Conservation (phyloP, 1,140 invertebrate genomes). For the Ditylenchus dipsaci region DNA sequence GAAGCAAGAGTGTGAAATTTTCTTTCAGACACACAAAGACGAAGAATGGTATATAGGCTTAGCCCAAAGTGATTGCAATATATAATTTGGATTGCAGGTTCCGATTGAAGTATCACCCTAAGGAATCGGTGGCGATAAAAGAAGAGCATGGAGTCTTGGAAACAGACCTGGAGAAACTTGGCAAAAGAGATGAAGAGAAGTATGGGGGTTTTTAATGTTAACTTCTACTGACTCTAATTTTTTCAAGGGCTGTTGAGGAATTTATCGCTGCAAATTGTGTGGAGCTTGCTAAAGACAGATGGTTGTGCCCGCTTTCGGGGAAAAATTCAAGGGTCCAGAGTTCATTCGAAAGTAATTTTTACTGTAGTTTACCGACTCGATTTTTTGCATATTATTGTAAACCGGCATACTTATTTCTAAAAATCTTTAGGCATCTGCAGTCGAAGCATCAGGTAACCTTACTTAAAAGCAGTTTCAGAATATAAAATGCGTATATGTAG, state of each 20-base stretch:
- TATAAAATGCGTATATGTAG: no score
- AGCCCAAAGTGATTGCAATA: conserved; percentile 57
- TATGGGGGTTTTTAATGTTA: conserved; percentile 57
- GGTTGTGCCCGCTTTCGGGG: conserved; percentile 93
- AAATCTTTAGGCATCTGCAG: no score
- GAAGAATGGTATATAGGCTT: conserved; percentile 86
- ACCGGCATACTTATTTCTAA: no score
- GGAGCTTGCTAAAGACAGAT: conserved; percentile 92
- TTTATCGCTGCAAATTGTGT: conserved; percentile 83
- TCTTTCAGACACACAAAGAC: conserved; percentile 96
- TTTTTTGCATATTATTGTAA: no score
- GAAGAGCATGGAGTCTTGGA: conserved; percentile 80
- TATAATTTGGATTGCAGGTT: conserved; percentile 73
- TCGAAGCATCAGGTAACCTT: no score
- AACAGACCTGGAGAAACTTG: conserved; percentile 79
- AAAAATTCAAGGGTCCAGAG: conserved; percentile 99
- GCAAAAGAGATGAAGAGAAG: conserved; percentile 78
- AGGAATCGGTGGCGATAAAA: conserved; percentile 83
- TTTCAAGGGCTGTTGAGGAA: conserved; percentile 76
- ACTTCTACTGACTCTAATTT: conserved; percentile 6
- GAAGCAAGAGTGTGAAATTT: conserved; percentile 91
- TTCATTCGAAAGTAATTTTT: conserved; percentile 98
- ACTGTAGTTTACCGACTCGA: no score
- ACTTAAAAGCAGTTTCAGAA: no score
- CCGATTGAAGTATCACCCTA: conserved; percentile 95